phyloP scores from a whole-genome alignment of 1,140 invertebrate species.

The Paralvinella palmiformis region DNA sequence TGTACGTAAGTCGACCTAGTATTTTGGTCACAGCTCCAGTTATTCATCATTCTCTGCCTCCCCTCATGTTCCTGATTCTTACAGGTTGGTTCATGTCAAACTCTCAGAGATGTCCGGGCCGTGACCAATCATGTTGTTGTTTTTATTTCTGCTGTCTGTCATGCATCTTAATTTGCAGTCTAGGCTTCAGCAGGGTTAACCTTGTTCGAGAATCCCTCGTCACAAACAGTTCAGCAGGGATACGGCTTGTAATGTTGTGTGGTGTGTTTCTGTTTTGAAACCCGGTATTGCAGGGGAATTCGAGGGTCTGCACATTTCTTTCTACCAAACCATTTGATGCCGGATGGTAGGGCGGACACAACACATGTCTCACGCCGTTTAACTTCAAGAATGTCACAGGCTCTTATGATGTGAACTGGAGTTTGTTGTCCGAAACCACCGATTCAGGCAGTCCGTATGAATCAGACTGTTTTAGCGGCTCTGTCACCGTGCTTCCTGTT shows the following conservation, averaged over 20 bases:
- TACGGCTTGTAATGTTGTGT: background rate
- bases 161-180: background rate
- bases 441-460: background rate
- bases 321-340: conserved; percentile 31
- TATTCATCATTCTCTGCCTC: background rate
- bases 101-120: background rate
- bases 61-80: conserved; percentile 1
- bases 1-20: background rate
- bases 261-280: background rate
- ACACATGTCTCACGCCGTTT: conserved; percentile 24
- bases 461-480: conserved; percentile 14
- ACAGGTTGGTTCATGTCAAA: too few species aligned
- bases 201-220: background rate
- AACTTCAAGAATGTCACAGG: conserved; percentile 26
- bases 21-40: background rate
- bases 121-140: background rate
- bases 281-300: background rate
- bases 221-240: conserved; percentile 6
- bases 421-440: conserved; percentile 28
- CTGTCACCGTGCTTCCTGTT: conserved; percentile 18
- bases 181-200: conserved; percentile 6
- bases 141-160: conserved; percentile 2
- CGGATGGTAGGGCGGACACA: conserved; percentile 32
- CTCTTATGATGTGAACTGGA: conserved; percentile 24
- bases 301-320: conserved; percentile 22